Evolutionary conservation across 2,888 invertebrate species (phyloP), one percentile per base, ranked within the genome.

Genomic region (Watsonalla binaria): DNA sequence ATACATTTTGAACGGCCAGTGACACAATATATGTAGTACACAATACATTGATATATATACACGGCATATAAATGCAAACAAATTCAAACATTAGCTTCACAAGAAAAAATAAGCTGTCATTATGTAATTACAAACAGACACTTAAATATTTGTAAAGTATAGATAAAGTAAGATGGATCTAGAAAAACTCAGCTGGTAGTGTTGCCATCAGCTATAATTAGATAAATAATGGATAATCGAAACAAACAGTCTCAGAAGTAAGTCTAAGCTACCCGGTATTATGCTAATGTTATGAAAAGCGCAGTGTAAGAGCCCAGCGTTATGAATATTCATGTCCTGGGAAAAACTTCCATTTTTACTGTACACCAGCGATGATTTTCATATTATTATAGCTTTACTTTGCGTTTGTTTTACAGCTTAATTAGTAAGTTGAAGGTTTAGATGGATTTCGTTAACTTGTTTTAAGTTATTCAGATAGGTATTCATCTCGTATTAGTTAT

Each of bases 211-310:
- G 60, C 58, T 51, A 14, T 47, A 42, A 42, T 14, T 47, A 34
- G 14, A 35, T 5, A 45, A 48, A 48, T 45, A 9, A 53, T 55
- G 52, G 56, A 56, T 59, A 61, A 61, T 63, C 55, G 62, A 62
- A 66, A 66, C 49, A 49, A 49, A 49, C 49, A 37, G 37, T 14
- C 51, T 65, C 61, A 55, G 62, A 60, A 70, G 59, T 55, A 68
- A 65, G 59, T 59, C 64, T 60, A 60, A 63, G 61, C 63, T 63
- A 55, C 62, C 67, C 67, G 55, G 63, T 62, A 68, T 68, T 71
- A 74, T 74, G 75, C 65, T 61, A 74, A 74, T 74, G 61, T 70
- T 68, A 65, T 68, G 70, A 72, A 70, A 68, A 70, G 62, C 67
- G 65, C 61, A 65, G 67, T 67, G 64, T 70, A 70, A 65, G 65